Evolutionary conservation across 2,113 vertebrate species (phyloP), one percentile per base, ranked within the genome.

Genomic region (Seriola aureovittata): DNA sequence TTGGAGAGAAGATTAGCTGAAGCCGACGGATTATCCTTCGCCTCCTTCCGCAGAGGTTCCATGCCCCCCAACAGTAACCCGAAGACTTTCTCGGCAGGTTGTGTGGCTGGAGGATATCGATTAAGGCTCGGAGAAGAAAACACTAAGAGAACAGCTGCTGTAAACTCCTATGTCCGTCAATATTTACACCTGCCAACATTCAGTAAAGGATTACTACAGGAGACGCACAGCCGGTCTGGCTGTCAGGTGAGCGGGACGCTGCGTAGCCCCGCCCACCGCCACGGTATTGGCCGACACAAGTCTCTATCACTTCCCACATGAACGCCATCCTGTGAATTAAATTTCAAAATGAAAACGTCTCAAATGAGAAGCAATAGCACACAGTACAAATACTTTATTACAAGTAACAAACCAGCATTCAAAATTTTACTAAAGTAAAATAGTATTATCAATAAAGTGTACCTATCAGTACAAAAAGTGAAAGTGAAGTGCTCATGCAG

Each of bases 1-100:
- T 90, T 93, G 84, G 94, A 94, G 74, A 95, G 87, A 52, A 94
- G 92, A 94, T 94, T 94, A 92, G 93, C 93, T 62, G 92, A 92
- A 57, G 87, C 85, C 68, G 87, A 91, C 25, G 94, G 94, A 93
- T 95, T 95, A 91, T 92, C 91, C 88, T 84, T 93, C 67, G 66
- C 81, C 78, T 93, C 83, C 80, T 88, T 93, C 67, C 68, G 79
- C 81, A 73, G 62, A 64, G 78, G 79, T 75, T 90, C 94, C 94
- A 94, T 95, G 69, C 38, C 81, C 74, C 75, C 70, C 34, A 36
- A 75, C 70, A 74, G 38, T 71, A 25, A 64, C 78, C 84, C 58
- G 71, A 7, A 66, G 59, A 74, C 67, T 82, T 81, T 79, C 44
- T 84, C 78, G 75, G 58, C 52, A 7, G 64, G 21, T 44, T 63